Conservation (phyloP, 2,113 vertebrate species). For the Machaerirhynchus nigripectus region DNA sequence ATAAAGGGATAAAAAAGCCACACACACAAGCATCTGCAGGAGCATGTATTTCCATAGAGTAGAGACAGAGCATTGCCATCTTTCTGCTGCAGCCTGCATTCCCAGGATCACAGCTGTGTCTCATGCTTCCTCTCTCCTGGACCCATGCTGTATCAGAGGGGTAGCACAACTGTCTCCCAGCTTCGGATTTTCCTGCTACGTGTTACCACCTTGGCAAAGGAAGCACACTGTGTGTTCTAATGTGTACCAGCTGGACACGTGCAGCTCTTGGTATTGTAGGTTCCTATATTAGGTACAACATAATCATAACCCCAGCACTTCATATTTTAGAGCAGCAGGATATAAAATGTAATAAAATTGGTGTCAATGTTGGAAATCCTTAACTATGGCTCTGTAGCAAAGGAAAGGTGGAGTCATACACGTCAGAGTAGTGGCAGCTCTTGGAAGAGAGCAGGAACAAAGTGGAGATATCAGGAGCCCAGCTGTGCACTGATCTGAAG, state of each 20-base stretch:
- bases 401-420: background rate
- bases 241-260: background rate
- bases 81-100: background rate
- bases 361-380: background rate
- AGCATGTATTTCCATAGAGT: background rate
- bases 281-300: background rate
- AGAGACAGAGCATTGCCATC: background rate
- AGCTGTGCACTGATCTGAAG: constrained; percentile 6
- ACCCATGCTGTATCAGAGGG: background rate
- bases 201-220: background rate
- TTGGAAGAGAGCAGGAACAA: background rate
- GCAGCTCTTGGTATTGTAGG: background rate
- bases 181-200: background rate
- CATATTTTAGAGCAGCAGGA: background rate
- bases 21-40: background rate
- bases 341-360: background rate
- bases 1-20: background rate
- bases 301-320: background rate
- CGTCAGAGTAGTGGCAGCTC: background rate
- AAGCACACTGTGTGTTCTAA: background rate
- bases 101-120: background rate
- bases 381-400: background rate
- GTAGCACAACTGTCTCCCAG: background rate
- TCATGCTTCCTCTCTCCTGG: background rate
- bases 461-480: background rate